Base-by-base conservation (phyloP, 2,113 vertebrate genomes). In the Carassius gibelio region DNA sequence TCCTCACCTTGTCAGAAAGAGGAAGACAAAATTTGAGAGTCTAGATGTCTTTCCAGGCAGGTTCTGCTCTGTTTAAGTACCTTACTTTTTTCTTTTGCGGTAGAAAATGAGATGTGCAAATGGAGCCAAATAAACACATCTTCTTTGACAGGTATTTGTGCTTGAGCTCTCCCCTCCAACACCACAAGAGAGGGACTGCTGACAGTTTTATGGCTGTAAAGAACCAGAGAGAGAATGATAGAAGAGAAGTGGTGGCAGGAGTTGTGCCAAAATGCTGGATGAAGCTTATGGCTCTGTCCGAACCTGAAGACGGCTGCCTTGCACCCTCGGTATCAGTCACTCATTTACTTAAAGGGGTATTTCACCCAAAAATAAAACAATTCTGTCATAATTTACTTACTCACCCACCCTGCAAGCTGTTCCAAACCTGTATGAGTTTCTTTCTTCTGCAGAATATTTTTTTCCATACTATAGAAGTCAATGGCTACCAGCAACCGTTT, bases 31-130 rank as follows among this genome's bases (percentile, higher is more conserved):
- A 52, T 82, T 50, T 66, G 48, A 82, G 48, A 19, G 26, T 69
- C n/a, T 66, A 62, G 61, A 68, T 81, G 13, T 82, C 48, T 69
- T n/a, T 48, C 34, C 17, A 34, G 7, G 30, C 64, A 48, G 21
- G 48, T 57, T 82, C 64, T 55, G 45, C 52, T 55, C 52, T 92
- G 92, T 94, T 94, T 94, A 94, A 93, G 88, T 91, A 92, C 90
- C 93, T 91, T 94, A 30, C 30, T 30, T 93, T 88, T 94, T 42
- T 42, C 5, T 42, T 42, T 91, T 48, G 90, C 76, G 82, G 42
- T 68, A 90, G 87, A 92, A 93, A 91, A 94, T 91, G 92, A 94
- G 89, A 93, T 90, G 92, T 92, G 93, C 93, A 92, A 93, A 59
- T 79, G 81, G 45, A 82, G 30, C 45, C 75, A 87, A 75, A 62